Base-by-base conservation (phyloP, 2,797 vertebrate genomes). In the Anisognathus igniventris region DNA sequence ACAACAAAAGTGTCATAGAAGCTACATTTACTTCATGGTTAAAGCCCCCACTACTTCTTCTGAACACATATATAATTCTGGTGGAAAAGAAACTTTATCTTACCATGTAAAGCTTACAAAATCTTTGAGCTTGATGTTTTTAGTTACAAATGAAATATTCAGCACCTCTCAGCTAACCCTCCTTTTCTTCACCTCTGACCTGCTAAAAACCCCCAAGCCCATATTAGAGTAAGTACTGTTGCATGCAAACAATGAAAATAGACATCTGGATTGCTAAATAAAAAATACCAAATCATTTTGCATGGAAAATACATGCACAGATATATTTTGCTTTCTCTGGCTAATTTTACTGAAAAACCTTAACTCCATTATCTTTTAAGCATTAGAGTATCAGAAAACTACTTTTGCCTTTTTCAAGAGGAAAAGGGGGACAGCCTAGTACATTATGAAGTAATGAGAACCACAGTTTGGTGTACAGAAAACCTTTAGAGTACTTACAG, bases 401-500 rank as follows among this genome's bases (percentile, higher is more conserved):
- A 56, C 21, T 48, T 48, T 0, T 57, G 27, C 6, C 42, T 62
- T 65, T 83, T 90, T 35, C 88, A 81, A 62, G 11, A 53, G 18
- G 12, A 72, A 72, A 82, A 87, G 40, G 12, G 1, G 14, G 3
- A 62, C 7, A 58, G 16, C 20, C 40, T 50, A 66, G 10, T 15
- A 56, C 12, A 73, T n/a, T 79, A 45, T 19, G 6, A 65, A 83
- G 10, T 21, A 54, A 51, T 23, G 1, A 35, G 14, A 81, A 14
- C 20, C 40, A 75, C 4, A 50, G 33, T 45, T 67, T 60, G 7
- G 22, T 27, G 16, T 66, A 80, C 10, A 53, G 50, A 75, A 89
- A 74, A 39, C 30, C 77, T 88, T 37, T 54, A 42, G 28, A 80
- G 87, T 80, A 98, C 98, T 98, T 97, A 99, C 99, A 75, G 97